Base-by-base conservation (phyloP, 1,140 invertebrate species). In the Macrobrachium rosenbergii region DNA sequence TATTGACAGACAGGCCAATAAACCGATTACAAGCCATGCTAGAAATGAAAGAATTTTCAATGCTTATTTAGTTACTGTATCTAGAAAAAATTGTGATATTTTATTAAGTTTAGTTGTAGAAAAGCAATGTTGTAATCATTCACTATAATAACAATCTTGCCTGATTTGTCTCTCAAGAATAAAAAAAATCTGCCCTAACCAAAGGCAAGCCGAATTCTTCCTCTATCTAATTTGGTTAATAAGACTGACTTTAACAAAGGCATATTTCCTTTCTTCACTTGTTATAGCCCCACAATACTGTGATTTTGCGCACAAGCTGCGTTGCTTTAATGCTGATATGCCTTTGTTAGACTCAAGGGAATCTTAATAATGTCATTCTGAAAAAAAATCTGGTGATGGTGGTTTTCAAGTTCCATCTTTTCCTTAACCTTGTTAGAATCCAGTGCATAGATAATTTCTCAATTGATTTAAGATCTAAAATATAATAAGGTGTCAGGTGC, bases 291-390 rank as follows among this genome's bases (percentile, higher is more conserved):
- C 78, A 81, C 78, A 81, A 59, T 87, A 82, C 84, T 87, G 84
- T 87, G 84, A 87, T 87, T 77, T 82, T 23, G n/a, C 23, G 78
- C 58, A 23, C 45, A 52, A 52, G 78, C 52, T 87, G 84, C 84
- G 59, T 62, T 81, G 84, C 84, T 87, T 87, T 87, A 87, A 87
- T 72, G 37, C 37, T 60, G 63, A 87, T 87, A 81, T 87, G 84
- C 84, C 84, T 82, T 81, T 87, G 84, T 87, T 87, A 45, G 78
- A 87, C 84, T 87, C 84, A 76, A 62, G 78, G 84, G 84, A 63
- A 81, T 14, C 45, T 81, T 45, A 77, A 17, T 63, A 62, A 23
- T 60, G 16, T 37, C 21, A 78, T 76, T 64, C 59, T 69, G 19
- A 23, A 37, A 52, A 19, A 82, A 82, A 21, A 63, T 69, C 59